phyloP scores from a whole-genome alignment of 2,888 invertebrate genomes.

The Conchocele bisecta region DNA sequence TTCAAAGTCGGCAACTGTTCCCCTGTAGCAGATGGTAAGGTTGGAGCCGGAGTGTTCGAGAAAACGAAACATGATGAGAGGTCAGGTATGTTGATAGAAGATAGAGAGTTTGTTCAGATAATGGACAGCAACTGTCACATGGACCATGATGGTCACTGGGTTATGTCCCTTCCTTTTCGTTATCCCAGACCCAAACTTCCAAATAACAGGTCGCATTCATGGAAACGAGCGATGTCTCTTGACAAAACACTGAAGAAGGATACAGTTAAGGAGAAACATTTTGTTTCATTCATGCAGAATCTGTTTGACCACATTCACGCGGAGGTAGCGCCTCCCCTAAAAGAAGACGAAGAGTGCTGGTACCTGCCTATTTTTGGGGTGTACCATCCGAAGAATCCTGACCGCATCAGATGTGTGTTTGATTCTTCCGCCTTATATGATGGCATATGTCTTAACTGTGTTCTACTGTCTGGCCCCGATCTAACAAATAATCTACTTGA shows the following conservation, averaged over 20 bases:
- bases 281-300: slow-evolving; percentile 50
- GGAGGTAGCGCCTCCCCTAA: slow-evolving; percentile 48
- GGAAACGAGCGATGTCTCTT: slow-evolving; percentile 34
- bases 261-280: slow-evolving; percentile 37
- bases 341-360: slow-evolving; percentile 39
- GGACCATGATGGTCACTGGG: slow-evolving; percentile 41
- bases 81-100: slow-evolving; percentile 43
- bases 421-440: slow-evolving; percentile 43
- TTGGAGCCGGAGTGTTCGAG: slow-evolving; percentile 14
- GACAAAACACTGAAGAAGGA: slow-evolving; percentile 37
- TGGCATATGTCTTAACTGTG: slow-evolving; percentile 33
- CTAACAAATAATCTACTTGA: too few species aligned
- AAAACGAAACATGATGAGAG: slow-evolving; percentile 39
- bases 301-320: slow-evolving; percentile 47
- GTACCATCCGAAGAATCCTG: slow-evolving; percentile 54
- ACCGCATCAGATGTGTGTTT: slow-evolving; percentile 45
- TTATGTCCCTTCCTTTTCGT: slow-evolving; percentile 54
- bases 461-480: slow-evolving; percentile 39
- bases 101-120: slow-evolving; percentile 24
- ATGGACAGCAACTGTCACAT: slow-evolving; percentile 37
- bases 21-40: not conserved
- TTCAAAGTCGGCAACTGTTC: slow-evolving; percentile 1
- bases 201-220: slow-evolving; percentile 44
- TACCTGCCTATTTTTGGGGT: slow-evolving; percentile 55
- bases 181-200: slow-evolving; percentile 22